Percentiles rank a stretch among this genome's conserved stretches.
Evolutionary conservation across 2,888 invertebrate species (phyloP).

Genomic region (Caenorhabditis becei): DNA sequence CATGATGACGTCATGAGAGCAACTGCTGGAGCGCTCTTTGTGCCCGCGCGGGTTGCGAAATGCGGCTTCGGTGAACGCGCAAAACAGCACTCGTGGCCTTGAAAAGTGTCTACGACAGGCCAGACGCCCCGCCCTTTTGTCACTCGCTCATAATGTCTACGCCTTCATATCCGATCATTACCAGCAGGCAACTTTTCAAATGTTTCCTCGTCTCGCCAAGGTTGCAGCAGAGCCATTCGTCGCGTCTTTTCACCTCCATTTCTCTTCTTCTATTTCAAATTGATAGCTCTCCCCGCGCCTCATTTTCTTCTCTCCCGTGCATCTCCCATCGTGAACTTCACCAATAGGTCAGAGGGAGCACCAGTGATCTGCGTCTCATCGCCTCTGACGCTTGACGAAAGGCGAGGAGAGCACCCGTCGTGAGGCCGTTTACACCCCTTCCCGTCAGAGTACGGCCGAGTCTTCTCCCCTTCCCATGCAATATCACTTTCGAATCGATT

Average conservation of each 20-base stretch:
- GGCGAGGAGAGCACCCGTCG: conserved; percentile 26
- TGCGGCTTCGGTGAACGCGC: conserved; percentile 15
- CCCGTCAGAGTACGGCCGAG: conserved; percentile 58
- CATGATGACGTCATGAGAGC: conserved; percentile 51
- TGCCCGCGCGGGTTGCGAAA: conserved; percentile 20
- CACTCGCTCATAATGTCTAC: not conserved
- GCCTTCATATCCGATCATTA: too few species aligned
- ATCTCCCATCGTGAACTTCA: conserved; percentile 49
- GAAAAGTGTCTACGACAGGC: not conserved
- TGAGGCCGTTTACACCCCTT: conserved; percentile 48
- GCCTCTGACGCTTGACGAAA: conserved; percentile 36
- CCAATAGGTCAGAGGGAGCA: conserved; percentile 51
- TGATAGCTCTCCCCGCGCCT: conserved; percentile 33
- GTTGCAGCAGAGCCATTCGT: not conserved
- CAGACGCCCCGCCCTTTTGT: not conserved
- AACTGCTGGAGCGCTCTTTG: conserved; percentile 33
- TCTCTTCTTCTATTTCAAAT: conserved; percentile 43
- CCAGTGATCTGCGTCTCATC: conserved; percentile 36
- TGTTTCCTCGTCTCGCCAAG: not conserved
- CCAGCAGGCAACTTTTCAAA: conserved; percentile 13
- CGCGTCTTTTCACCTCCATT: not conserved
- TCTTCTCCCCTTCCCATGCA: conserved; percentile 38
- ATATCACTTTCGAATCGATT: conserved; percentile 35
- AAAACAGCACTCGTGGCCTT: conserved; percentile 17
- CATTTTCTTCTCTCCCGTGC: conserved; percentile 25